A percentile compares a stretch with the other conserved stretches of the same genome.
Conservation (phyloP, 2,113 vertebrate genomes). For the Tupaia tana region DNA sequence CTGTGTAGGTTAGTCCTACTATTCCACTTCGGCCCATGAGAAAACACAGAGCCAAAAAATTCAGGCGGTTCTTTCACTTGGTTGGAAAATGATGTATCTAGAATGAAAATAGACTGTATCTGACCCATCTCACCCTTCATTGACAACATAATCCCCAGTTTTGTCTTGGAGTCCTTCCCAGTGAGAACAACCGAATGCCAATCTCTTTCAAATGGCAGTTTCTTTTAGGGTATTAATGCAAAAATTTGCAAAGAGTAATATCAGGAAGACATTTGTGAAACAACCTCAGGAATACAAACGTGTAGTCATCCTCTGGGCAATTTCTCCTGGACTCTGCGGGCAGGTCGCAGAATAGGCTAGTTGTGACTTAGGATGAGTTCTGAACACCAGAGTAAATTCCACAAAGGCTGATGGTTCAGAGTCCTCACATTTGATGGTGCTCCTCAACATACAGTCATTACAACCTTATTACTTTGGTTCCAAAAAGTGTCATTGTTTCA, state of each 20-base stretch:
- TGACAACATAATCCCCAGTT: too few relatives aligned
- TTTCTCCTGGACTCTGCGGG: neutral
- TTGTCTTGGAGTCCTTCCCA: neutral
- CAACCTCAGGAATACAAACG: neutral
- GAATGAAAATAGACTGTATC: neutral
- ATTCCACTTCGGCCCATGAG: neutral
- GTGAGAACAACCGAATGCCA: neutral
- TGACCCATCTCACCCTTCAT: neutral
- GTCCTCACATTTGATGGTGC: neutral
- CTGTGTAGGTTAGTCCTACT: too few relatives aligned
- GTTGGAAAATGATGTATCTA: neutral
- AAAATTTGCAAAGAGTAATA: neutral
- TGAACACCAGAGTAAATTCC: neutral
- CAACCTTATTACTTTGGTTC: neutral
- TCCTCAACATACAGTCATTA: neutral
- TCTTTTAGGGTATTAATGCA: neutral
- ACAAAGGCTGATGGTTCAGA: neutral
- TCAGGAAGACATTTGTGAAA: neutral
- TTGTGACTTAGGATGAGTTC: neutral
- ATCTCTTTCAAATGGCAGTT: neutral
- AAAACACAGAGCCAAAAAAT: slow-evolving; percentile 3
- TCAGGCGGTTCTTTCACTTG: neutral
- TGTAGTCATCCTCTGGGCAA: neutral
- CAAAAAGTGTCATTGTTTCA: neutral
- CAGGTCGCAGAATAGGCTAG: neutral